These are phyloP conservation scores for Acanthurus leucopareius DNA, from an alignment of 2,797 vertebrate species.

Conservation along the genomic window DNA sequence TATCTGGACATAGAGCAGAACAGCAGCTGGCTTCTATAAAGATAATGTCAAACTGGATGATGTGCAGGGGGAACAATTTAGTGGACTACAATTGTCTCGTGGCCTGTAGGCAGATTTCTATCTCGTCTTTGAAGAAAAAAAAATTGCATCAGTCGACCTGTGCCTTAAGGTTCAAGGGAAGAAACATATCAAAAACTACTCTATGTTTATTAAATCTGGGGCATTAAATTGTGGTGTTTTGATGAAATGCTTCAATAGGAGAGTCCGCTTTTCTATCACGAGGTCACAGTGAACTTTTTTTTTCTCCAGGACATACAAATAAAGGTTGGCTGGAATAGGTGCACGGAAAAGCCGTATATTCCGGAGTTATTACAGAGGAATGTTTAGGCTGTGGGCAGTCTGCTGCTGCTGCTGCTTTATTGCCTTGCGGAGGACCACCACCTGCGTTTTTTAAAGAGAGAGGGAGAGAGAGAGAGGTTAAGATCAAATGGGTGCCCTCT, in stretches of 20 bases:
- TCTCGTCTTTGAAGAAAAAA: not conserved
- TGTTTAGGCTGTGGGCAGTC: conserved; percentile 69
- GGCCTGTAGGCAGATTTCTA: not conserved
- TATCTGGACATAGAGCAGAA: conserved; percentile 27
- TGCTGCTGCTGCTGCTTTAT: conserved; percentile 60
- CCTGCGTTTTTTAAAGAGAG: conserved; percentile 39
- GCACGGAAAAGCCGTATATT: conserved; percentile 46
- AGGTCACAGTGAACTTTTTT: conserved; percentile 31
- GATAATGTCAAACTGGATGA: conserved; percentile 19
- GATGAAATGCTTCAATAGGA: not conserved
- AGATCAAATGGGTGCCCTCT: conserved; percentile 33
- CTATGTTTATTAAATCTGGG: not conserved
- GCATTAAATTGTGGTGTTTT: not conserved
- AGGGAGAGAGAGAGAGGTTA: conserved; percentile 4
- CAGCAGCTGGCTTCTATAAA: conserved; percentile 33
- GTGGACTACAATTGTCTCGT: not conserved
- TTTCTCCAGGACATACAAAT: conserved; percentile 26
- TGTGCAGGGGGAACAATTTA: conserved; percentile 3
- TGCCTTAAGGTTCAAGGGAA: too few species aligned
- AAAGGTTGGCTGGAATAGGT: conserved; percentile 39
- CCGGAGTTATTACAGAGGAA: conserved; percentile 62
- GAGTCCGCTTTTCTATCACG: conserved; percentile 13
- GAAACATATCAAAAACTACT: not conserved
- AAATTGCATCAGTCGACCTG: not conserved
- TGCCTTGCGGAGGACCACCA: conserved; percentile 63